Evolutionary conservation across 1,140 invertebrate genomes (phyloP).

Genomic region (Cyphomyrmex costatus): DNA sequence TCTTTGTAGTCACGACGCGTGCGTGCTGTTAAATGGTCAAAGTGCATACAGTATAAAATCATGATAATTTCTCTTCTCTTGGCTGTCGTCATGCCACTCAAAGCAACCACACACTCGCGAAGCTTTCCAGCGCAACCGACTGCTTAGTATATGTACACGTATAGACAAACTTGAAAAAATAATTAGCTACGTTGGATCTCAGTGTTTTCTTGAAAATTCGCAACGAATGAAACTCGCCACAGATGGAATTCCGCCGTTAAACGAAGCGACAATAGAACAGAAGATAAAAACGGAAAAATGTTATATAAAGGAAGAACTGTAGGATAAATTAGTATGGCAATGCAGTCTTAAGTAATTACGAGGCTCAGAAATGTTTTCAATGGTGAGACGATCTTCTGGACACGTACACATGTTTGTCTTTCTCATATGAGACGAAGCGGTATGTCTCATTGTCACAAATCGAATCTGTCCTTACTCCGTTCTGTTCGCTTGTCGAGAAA

Average conservation of each 20-base stretch:
- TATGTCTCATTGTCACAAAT: constrained; percentile 34
- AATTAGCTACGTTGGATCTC: constrained; percentile 29
- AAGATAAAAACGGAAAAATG: neutral
- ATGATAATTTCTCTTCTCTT: constrained; percentile 28
- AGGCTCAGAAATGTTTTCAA: neutral
- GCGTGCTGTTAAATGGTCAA: constrained; percentile 16
- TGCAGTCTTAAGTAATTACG: constrained; percentile 31
- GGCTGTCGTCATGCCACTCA: neutral
- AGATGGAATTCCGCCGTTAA: neutral
- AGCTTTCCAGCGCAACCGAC: neutral
- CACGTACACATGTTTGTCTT: neutral
- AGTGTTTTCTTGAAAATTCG: constrained; percentile 42
- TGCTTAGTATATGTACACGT: constrained; percentile 28
- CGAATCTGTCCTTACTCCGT: constrained; percentile 1
- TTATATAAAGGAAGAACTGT: neutral
- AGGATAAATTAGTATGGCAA: constrained; percentile 40
- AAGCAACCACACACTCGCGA: constrained; percentile 13
- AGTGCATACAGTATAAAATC: constrained; percentile 37
- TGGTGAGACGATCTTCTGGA: neutral
- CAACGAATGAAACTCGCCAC: neutral
- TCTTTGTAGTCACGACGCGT: neutral
- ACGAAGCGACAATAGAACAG: neutral
- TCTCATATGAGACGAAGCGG: neutral
- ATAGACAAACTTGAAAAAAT: constrained; percentile 41
- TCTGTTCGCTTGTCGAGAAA: constrained; percentile 22